These are phyloP conservation scores for Danio jaintianensis DNA, from an alignment of 2,797 vertebrate species.

Conservation along the genomic window DNA sequence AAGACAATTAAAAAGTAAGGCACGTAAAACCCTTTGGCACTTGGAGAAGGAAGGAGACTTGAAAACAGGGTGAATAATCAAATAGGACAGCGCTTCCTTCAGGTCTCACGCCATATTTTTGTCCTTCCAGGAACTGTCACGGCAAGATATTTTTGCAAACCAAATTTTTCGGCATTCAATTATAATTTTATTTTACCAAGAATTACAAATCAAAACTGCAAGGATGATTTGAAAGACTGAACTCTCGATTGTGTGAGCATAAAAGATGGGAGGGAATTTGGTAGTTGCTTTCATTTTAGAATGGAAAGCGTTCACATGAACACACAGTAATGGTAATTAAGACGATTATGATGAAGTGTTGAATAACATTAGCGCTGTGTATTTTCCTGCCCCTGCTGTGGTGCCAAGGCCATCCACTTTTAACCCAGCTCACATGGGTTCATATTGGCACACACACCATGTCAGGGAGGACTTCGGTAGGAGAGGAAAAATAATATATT, in stretches of 20 bases:
- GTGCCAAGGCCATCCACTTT: neutral
- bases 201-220: neutral
- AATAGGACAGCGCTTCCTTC: neutral
- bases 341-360: constrained; percentile 14
- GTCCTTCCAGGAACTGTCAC: neutral
- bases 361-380: constrained; percentile 12
- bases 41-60: neutral
- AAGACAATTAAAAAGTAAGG: neutral
- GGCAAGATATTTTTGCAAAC: constrained; percentile 3
- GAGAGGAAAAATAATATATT: neutral
- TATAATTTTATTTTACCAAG: neutral
- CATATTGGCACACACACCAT: neutral
- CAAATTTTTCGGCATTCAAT: neutral
- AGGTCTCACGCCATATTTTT: neutral
- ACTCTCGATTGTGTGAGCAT: neutral
- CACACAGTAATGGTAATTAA: neutral
- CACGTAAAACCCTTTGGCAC: neutral
- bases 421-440: neutral
- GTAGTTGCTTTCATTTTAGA: neutral
- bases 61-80: neutral
- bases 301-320: neutral
- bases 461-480: neutral
- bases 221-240: neutral
- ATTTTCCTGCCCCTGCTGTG: neutral
- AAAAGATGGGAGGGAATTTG: neutral